Evolutionary conservation across 2,888 invertebrate species (phyloP).

Genomic region (Orthosia incerta): DNA sequence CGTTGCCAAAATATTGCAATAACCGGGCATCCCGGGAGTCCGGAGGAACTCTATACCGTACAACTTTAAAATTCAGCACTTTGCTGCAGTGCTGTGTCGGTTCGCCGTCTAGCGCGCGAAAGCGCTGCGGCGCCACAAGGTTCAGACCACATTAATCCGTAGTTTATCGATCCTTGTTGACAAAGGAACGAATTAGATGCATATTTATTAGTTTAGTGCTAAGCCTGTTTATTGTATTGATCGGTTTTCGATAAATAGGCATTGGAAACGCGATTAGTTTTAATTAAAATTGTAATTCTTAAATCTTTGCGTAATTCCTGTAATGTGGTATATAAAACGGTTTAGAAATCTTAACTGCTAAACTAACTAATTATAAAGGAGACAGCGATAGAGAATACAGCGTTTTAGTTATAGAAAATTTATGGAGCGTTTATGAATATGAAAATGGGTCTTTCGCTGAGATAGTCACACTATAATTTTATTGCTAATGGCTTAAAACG

Average conservation of each 20-base stretch:
- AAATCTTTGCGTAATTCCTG: background rate
- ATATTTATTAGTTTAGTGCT: slow-evolving; percentile 41
- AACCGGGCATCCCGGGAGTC: background rate
- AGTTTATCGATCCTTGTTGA: slow-evolving; percentile 44
- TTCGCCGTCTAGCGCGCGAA: slow-evolving; percentile 31
- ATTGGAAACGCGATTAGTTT: slow-evolving; percentile 3
- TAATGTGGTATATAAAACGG: background rate
- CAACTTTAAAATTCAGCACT: slow-evolving; percentile 52
- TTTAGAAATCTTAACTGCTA: background rate
- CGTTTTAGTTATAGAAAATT: slow-evolving; percentile 16
- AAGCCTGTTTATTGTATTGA: slow-evolving; percentile 29
- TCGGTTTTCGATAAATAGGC: background rate
- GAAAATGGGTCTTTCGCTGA: slow-evolving; percentile 28
- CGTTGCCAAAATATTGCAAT: slow-evolving; percentile 52
- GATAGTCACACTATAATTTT: slow-evolving; percentile 20
- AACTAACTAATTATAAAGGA: slow-evolving; percentile 19
- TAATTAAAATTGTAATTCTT: slow-evolving; percentile 19
- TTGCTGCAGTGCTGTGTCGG: slow-evolving; percentile 55
- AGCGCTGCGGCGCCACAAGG: slow-evolving; percentile 52
- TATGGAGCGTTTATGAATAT: slow-evolving; percentile 32
- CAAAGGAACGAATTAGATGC: slow-evolving; percentile 49
- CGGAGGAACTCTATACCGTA: slow-evolving; percentile 11
- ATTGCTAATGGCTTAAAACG: slow-evolving; percentile 18
- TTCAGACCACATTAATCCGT: slow-evolving; percentile 19
- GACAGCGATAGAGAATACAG: slow-evolving; percentile 7